Base-by-base conservation (phyloP, 2,113 vertebrate genomes). In the Corvus hawaiiensis region DNA sequence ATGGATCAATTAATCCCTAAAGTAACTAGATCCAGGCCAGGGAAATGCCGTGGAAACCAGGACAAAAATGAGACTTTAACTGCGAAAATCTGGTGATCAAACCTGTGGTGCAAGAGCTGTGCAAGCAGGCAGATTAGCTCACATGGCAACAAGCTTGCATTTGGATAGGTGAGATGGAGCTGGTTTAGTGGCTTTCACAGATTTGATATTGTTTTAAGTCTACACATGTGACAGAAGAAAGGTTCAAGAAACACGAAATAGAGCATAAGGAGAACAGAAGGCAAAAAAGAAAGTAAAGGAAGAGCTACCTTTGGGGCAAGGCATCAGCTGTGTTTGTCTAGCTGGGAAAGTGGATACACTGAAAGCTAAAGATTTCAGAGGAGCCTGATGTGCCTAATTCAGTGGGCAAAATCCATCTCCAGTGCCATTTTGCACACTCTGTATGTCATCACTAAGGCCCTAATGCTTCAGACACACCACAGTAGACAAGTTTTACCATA, bases 1-100 rank as follows among this genome's bases (percentile, higher is more conserved):
- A 96, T 96, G 90, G 90, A 95, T 96, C 94, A 96, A 95, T 93
- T 95, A 96, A 93, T 97, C 94, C 96, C 96, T 97, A 94, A 93
- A 88, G 96, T 96, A 96, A 96, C 96, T 90, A 90, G 76, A 93
- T 44, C 43, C 89, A 74, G 69, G 66, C 78, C 59, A 84, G 52
- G 77, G 78, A 89, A 97, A 91, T 87, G 64, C 78, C 59, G 89
- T 64, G 81, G 59, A 94, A 96, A 88, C n/a, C 7, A 61, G n/a
- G 72, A 46, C 37, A 90, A 78, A 91, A 91, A 80, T 9, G 32
- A 87, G 77, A 76, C 54, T 87, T 86, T 23, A 80, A 87, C 78
- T 58, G 75, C 63, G 48, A 92, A 88, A 95, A 93, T 27, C 59
- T 41, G 59, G 79, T 56, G 52, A 58, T 5, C 27, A 78, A 94